Evolutionary conservation across 2,113 vertebrate species (phyloP), one percentile per base, ranked within the genome.

Genomic region (Paradoxurus hermaphroditus): DNA sequence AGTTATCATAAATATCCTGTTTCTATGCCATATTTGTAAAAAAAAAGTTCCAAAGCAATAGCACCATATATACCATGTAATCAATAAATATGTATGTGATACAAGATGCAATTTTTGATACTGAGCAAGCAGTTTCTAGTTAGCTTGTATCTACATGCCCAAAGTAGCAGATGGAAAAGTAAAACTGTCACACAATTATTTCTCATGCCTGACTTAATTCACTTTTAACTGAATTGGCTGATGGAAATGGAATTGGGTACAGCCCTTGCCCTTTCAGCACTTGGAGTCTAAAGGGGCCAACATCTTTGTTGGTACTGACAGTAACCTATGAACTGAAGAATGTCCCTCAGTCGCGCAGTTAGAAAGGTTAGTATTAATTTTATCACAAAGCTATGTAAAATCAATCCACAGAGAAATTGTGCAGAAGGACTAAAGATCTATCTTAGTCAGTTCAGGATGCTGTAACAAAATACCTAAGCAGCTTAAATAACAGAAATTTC

Each of bases 51-150:
- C 21, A 67, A 94, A 36, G 56, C 36, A 95, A 65, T 49, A 75
- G 19, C 36, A 67, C 6, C 39, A 81, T 86, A 94, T 86, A 88
- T 34, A 67, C 8, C 39, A 81, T 90, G 92, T 86, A 88, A 92
- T 75, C n/a, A 85, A 41, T 91, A 85, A 96, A 95, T 86, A 86
- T 36, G 49, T 39, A 95, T 91, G 41, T 68, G 56, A 89, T 75
- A 3, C 6, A 82, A 82, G 67, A 92, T 36, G 9, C 44, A 92
- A 65, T 91, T 97, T 90, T 90, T 97, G 46, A 97, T 72, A 29
- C 19, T 19, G 15, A 93, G 65, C 15, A 82, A 86, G 36, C 2
- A 23, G 18, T 94, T 96, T 86, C 53, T 34, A 85, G 27, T 53
- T 79, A 85, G 34, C 70, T 85, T 86, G 46, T 62, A 91, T 67